These are phyloP conservation scores for Macrosiphum euphorbiae DNA, from an alignment of 2,888 invertebrate species.

Conservation along the genomic window DNA sequence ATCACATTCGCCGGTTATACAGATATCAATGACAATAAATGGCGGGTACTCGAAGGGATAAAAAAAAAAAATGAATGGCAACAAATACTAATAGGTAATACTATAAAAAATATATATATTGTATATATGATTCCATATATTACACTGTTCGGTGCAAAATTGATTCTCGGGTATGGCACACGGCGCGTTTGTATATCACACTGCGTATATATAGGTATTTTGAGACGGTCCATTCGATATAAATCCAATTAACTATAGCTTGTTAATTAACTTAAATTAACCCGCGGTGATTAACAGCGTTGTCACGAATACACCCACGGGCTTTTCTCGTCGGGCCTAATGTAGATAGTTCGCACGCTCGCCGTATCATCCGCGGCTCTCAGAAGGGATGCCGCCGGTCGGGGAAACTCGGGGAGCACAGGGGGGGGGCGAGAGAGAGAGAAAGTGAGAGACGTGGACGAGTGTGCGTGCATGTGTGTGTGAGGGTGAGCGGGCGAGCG, in stretches of 20 bases:
- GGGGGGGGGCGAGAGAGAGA: neutral
- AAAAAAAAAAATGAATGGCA: neutral
- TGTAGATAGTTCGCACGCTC: neutral
- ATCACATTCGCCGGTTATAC: neutral
- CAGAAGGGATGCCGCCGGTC: neutral
- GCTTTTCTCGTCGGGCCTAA: slow-evolving; percentile 29
- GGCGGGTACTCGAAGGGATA: neutral
- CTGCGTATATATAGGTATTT: neutral
- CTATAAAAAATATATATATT: neutral
- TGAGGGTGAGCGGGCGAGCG: neutral
- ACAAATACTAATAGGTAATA: neutral
- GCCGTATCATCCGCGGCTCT: neutral
- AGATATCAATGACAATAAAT: neutral
- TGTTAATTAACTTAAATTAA: slow-evolving; percentile 59
- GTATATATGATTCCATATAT: neutral
- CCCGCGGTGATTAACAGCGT: slow-evolving; percentile 55
- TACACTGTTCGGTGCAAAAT: neutral
- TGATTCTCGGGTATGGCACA: neutral
- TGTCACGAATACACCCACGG: slow-evolving; percentile 58
- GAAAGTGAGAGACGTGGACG: neutral
- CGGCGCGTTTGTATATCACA: neutral
- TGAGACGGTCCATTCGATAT: slow-evolving; percentile 37
- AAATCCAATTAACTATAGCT: slow-evolving; percentile 55
- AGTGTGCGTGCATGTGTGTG: neutral
- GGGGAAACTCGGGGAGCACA: neutral